Conservation (phyloP, 2,888 invertebrate species). For the Diaprepes abbreviatus region DNA sequence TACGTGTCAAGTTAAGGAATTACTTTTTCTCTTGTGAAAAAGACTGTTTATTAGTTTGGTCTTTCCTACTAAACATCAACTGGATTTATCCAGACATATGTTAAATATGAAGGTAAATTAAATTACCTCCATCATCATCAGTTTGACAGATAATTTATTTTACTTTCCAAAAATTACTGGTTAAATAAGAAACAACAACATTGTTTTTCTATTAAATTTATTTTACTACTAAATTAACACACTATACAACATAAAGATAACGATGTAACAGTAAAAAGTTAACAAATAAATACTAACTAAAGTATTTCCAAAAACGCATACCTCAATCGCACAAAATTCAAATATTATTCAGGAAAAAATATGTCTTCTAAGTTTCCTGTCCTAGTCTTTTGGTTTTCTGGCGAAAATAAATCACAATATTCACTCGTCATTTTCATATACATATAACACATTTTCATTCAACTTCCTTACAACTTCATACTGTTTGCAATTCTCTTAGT, state of each 20-base stretch:
- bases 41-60: too few relatives aligned
- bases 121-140: too few relatives aligned
- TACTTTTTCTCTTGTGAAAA: too few relatives aligned
- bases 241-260: slow-evolving; percentile 36
- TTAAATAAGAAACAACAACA: neutral
- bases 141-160: too few relatives aligned
- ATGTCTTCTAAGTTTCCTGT: neutral
- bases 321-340: slow-evolving; percentile 2
- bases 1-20: too few relatives aligned
- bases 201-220: neutral
- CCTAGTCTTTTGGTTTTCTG: slow-evolving; percentile 9
- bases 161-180: too few relatives aligned
- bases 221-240: slow-evolving; percentile 26
- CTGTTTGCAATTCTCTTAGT: slow-evolving; percentile 62
- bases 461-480: neutral
- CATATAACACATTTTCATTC: neutral
- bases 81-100: too few relatives aligned
- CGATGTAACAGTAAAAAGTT: slow-evolving; percentile 37
- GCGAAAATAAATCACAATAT: neutral
- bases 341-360: neutral
- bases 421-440: neutral
- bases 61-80: too few relatives aligned
- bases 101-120: too few relatives aligned
- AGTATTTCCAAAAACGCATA: neutral
- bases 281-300: slow-evolving; percentile 42